These are phyloP conservation scores for Pherbina coryleti DNA, from an alignment of 2,888 invertebrate genomes.

Conservation along the genomic window DNA sequence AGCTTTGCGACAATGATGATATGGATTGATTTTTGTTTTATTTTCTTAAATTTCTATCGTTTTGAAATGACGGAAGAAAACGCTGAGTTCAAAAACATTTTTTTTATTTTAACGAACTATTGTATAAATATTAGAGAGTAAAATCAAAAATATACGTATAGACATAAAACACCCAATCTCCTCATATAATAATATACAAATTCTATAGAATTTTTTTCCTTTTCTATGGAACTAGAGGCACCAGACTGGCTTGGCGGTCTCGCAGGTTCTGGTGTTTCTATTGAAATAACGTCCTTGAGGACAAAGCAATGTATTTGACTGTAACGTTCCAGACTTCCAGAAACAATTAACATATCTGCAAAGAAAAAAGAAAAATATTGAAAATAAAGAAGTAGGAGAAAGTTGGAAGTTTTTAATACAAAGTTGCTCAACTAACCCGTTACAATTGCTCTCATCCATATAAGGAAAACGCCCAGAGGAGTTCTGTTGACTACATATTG, in stretches of 20 bases:
- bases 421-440: constrained; percentile 47
- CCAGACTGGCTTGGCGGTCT: constrained; percentile 43
- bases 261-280: constrained; percentile 33
- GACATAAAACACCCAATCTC: no score
- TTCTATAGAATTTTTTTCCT: no score
- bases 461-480: constrained; percentile 52
- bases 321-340: constrained; percentile 39
- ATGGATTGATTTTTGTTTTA: no score
- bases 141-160: no score
- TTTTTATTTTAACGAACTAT: no score
- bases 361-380: background rate
- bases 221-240: constrained; percentile 29
- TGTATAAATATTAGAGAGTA: no score
- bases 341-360: constrained; percentile 55
- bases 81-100: no score
- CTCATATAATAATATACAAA: no score
- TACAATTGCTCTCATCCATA: constrained; percentile 55
- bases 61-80: no score
- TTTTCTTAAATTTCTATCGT: no score
- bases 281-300: constrained; percentile 37
- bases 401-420: background rate
- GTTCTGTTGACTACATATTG: constrained; percentile 26
- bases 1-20: no score
- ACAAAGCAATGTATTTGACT: constrained; percentile 43
- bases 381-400: background rate